Evolutionary conservation across 2,113 vertebrate genomes (phyloP).

Genomic region (Passer montanus): DNA sequence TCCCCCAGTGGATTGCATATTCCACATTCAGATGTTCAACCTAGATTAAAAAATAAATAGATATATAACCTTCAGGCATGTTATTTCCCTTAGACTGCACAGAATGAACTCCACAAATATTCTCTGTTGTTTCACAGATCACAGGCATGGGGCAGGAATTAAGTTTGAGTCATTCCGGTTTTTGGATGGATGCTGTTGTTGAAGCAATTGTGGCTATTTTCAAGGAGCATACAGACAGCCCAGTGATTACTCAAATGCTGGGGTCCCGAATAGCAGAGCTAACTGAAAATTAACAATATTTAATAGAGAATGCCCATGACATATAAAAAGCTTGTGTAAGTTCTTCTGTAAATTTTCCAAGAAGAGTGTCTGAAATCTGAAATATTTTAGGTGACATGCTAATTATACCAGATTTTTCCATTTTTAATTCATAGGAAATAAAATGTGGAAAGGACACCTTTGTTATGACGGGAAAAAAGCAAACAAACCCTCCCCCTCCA

Average conservation of each 20-base stretch:
- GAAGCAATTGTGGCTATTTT: background rate
- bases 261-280: background rate
- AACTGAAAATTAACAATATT: background rate
- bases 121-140: background rate
- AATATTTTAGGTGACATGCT: background rate
- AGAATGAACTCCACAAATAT: background rate
- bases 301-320: background rate
- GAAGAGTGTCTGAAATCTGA: background rate
- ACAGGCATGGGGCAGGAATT: background rate
- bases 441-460: background rate
- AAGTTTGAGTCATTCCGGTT: background rate
- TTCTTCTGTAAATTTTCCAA: background rate
- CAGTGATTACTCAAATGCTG: background rate
- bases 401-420: background rate
- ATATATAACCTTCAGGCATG: background rate
- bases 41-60: background rate
- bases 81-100: background rate
- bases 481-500: rapidly evolving
- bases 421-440: background rate
- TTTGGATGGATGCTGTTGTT: background rate
- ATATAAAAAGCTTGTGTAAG: background rate
- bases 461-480: background rate
- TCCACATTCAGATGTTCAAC: background rate
- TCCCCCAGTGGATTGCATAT: background rate
- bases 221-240: background rate